Evolutionary conservation across 2,797 vertebrate genomes (phyloP).

Genomic region (Harpagifer antarcticus): DNA sequence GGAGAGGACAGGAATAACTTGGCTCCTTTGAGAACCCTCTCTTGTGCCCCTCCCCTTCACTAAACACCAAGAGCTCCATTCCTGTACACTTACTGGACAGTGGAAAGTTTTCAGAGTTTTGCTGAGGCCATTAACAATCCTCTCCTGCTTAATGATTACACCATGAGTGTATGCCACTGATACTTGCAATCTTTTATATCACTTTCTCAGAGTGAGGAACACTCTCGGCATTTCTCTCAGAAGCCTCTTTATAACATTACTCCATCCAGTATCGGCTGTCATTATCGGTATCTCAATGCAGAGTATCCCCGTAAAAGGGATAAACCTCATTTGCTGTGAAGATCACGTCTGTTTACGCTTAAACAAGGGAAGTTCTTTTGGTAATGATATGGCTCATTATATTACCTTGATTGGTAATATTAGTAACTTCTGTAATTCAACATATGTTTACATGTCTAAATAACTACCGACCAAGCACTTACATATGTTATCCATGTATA

Average conservation of each 20-base stretch:
- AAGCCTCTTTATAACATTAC: slow-evolving; percentile 7
- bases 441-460: slow-evolving; percentile 5
- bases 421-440: neutral
- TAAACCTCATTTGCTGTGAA: neutral
- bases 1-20: slow-evolving; percentile 65
- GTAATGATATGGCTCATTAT: slow-evolving; percentile 7
- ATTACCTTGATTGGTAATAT: slow-evolving; percentile 6
- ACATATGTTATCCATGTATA: neutral
- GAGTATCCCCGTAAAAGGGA: neutral
- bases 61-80: slow-evolving; percentile 41
- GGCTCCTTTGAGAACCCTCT: slow-evolving; percentile 49
- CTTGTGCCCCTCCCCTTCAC: slow-evolving; percentile 37
- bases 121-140: slow-evolving; percentile 13
- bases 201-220: slow-evolving; percentile 2
- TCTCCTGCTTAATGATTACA: slow-evolving; percentile 16
- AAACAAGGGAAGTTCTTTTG: neutral
- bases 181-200: slow-evolving; percentile 9
- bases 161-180: neutral
- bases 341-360: slow-evolving; percentile 9
- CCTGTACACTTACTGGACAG: slow-evolving; percentile 27
- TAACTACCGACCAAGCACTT: neutral
- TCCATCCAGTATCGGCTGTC: neutral
- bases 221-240: neutral
- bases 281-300: neutral
- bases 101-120: slow-evolving; percentile 62